Conservation (phyloP, 2,888 invertebrate species). For the Aporophyla nigra region DNA sequence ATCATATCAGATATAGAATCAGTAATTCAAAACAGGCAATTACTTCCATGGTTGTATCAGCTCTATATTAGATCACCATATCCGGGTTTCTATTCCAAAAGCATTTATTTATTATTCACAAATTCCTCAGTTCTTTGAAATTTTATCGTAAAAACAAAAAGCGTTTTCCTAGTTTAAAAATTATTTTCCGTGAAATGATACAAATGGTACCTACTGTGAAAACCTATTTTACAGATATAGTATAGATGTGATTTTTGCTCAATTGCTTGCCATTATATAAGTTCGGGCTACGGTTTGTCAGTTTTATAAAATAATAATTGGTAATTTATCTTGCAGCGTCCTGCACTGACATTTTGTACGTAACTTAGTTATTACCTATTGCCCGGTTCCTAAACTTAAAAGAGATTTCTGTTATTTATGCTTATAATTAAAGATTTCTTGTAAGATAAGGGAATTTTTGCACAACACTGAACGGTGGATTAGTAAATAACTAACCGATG, state of each 20-base stretch:
- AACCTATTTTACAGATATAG: not conserved
- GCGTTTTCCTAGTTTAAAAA: too few relatives aligned
- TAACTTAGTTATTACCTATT: not conserved
- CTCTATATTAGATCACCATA: not conserved
- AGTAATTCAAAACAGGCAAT: not conserved
- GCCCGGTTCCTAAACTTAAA: not conserved
- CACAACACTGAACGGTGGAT: not conserved
- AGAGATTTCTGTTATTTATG: too few relatives aligned
- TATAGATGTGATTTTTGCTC: not conserved
- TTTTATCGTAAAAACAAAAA: too few relatives aligned
- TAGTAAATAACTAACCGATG: not conserved
- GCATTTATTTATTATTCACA: too few relatives aligned
- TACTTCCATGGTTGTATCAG: not conserved
- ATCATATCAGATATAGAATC: too few relatives aligned
- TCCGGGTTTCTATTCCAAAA: too few relatives aligned
- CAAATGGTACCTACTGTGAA: not conserved
- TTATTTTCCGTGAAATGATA: not conserved
- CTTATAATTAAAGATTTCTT: not conserved
- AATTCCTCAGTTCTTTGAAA: too few relatives aligned
- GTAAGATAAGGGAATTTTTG: not conserved
- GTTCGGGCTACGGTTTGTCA: not conserved
- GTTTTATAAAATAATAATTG: not conserved
- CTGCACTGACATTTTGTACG: conserved; percentile 25
- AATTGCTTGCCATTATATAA: not conserved
- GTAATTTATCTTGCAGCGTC: conserved; percentile 28